Evolutionary conservation across 2,888 invertebrate species (phyloP), one percentile per base, ranked within the genome.

Genomic region (Zaprionus lineosus): DNA sequence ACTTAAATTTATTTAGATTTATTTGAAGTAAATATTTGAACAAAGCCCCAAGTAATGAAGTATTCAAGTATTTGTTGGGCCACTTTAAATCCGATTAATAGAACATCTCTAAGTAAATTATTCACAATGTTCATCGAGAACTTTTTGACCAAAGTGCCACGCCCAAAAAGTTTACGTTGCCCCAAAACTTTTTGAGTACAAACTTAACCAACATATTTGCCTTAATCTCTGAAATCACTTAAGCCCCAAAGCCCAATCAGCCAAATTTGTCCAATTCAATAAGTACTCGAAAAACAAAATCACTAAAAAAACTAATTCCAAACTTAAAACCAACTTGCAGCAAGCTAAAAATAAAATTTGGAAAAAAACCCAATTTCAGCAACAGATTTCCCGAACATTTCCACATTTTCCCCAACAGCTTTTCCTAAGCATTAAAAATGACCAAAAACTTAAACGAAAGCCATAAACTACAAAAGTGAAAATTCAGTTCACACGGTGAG

Each of bases 391-490:
- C n/a, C n/a, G n/a, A n/a, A n/a, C n/a, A n/a, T 50, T 74, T 63
- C 37, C 9, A 24, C 28, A 41, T 33, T 26, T 28, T 24, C 12
- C 34, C n/a, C 36, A 3, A 12, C 11, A 64, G 50, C 39, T 53
- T 66, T 79, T 51, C 34, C 44, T 37, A 52, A 36, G 40, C 41
- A 60, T 62, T 53, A 63, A 66, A 76, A 55, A 48, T 43, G 61
- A 78, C 60, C 31, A 41, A 47, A 59, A 81, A 73, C 69, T 72
- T 60, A 64, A 77, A 57, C 55, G 52, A 60, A 77, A 67, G 77
- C 79, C 79, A 83, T 83, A 81, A 81, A 83, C 61, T 64, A 72
- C 56, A 55, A 55, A 72, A 47, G 72, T 66, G 69, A 53, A 79
- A 79, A 83, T 74, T 57, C 77, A 74, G 58, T 67, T 61, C 51